Evolutionary conservation across 2,113 vertebrate species (phyloP), one percentile per base, ranked within the genome.

Genomic region (Maccullochella peelii): DNA sequence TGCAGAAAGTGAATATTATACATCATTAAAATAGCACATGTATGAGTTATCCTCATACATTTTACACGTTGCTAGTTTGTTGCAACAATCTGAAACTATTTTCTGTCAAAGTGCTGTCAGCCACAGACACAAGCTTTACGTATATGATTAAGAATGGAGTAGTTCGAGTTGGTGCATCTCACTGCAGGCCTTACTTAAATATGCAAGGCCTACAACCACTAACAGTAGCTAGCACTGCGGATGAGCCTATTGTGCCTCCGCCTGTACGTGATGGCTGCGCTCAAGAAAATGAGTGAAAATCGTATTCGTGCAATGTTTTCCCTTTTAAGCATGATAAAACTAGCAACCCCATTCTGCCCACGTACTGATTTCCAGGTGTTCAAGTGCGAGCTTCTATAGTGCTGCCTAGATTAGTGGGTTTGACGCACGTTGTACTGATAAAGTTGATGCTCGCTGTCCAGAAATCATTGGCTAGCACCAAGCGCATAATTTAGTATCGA

Each of bases 181-280:
- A 72, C 16, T 73, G 30, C 23, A 85, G 83, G 83, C 87, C 76
- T 72, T 74, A 44, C 38, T 40, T 49, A 38, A 38, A 80, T 36
- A 75, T 70, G 67, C 74, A 68, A 83, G 91, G 91, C 92, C 91
- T 79, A 3, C 10, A 33, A 30, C 38, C 49, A 58, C 38, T 38
- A n/a, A 54, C 18, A 71, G 61, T 25, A 65, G 69, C 69, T 70
- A 54, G 8, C 18, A 55, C 38, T 36, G 40, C 52, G 52, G 52
- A 42, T 55, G 49, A 85, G 81, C 73, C 83, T 55, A 75, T 85
- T 79, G 84, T 87, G 67, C 82, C 52, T 57, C 11, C 4, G 42
- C 20, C 21, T 40, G 30, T 40, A 33, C 9, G 8, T 30, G 11
- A 82, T 9, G 18, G 16, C 14, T 55, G 40, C 6, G n/a, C 7